These are phyloP conservation scores for Microctonus hyperodae DNA, from an alignment of 2,888 invertebrate genomes.

Conservation along the genomic window DNA sequence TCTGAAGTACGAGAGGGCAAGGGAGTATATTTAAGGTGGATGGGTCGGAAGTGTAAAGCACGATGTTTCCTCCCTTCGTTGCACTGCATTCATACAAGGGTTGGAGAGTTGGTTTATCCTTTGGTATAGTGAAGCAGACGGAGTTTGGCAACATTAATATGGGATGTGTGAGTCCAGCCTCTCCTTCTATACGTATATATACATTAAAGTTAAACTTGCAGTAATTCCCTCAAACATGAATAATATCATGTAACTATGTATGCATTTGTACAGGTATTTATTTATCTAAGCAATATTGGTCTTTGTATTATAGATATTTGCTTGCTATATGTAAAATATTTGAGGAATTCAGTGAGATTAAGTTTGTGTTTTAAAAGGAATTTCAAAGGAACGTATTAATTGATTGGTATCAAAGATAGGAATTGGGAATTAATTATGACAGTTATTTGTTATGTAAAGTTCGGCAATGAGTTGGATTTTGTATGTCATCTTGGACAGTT, in stretches of 20 bases:
- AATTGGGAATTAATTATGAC: too few species aligned
- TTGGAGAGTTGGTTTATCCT: neutral
- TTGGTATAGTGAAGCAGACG: neutral
- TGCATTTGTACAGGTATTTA: neutral
- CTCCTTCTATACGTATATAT: neutral
- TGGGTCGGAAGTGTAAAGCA: constrained; percentile 1
- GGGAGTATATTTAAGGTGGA: neutral
- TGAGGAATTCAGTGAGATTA: too few species aligned
- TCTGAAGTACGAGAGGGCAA: neutral
- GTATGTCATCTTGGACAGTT: too few species aligned
- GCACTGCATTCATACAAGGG: neutral
- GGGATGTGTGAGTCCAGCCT: neutral
- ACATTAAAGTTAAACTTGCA: neutral
- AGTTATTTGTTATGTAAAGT: too few species aligned
- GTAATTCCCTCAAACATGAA: neutral
- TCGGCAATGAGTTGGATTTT: too few species aligned
- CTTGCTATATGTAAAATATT: too few species aligned
- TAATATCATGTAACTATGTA: neutral
- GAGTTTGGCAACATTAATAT: neutral
- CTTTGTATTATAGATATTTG: neutral
- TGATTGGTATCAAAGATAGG: too few species aligned
- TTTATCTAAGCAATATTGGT: neutral
- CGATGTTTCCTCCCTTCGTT: neutral
- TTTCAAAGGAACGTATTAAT: too few species aligned
- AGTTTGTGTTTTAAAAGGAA: too few species aligned